phyloP scores from a whole-genome alignment of 2,888 invertebrate genomes.

The Seladonia tumulorum region DNA sequence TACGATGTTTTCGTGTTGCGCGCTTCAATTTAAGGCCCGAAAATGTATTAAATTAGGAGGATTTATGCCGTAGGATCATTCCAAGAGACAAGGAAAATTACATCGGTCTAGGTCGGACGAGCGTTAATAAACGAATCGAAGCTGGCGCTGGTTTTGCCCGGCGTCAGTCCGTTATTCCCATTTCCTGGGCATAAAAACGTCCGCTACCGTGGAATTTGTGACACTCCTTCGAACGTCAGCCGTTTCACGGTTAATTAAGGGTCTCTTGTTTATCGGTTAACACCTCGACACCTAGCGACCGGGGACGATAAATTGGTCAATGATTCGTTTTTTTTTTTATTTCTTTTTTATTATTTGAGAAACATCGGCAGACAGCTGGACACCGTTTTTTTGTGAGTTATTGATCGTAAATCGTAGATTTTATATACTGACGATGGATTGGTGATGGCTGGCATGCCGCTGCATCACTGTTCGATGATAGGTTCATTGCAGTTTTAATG shows the following conservation, averaged over 20 bases:
- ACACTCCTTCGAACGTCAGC: conserved; percentile 26
- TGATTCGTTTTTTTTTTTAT: conserved; percentile 25
- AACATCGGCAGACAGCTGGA: conserved; percentile 24
- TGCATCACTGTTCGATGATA: not conserved
- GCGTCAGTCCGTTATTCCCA: not conserved
- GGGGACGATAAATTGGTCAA: conserved; percentile 51
- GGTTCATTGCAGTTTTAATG: not conserved
- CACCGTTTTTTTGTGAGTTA: conserved; percentile 38
- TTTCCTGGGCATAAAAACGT: conserved; percentile 30
- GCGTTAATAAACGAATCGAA: conserved; percentile 43
- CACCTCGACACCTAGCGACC: conserved; percentile 13
- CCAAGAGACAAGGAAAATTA: conserved; percentile 25
- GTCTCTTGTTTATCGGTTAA: conserved; percentile 41
- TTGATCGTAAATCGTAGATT: conserved; percentile 62
- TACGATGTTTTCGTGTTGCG: conserved; percentile 32
- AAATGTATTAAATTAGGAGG: conserved; percentile 43
- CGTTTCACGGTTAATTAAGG: conserved; percentile 60
- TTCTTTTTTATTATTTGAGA: not conserved
- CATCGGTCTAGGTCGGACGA: not conserved
- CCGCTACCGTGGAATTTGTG: conserved; percentile 1
- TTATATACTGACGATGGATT: conserved; percentile 41
- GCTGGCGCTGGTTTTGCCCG: not conserved
- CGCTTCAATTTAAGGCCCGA: not conserved
- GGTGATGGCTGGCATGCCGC: conserved; percentile 39
- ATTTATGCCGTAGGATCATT: not conserved